These are phyloP conservation scores for Azemiops feae DNA, from an alignment of 2,113 vertebrate genomes.

Conservation along the genomic window DNA sequence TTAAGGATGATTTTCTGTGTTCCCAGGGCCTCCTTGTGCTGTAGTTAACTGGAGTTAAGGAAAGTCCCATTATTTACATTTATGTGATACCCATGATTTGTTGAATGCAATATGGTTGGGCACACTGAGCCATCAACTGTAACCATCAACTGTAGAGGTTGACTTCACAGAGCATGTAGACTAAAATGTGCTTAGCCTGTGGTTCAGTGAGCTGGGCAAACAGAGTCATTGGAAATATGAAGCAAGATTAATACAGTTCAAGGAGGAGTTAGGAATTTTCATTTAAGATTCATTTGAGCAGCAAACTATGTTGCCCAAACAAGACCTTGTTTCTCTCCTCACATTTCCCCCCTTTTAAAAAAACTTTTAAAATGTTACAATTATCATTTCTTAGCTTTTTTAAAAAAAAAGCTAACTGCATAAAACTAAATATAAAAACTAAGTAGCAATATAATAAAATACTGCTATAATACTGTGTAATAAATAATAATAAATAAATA, in stretches of 20 bases:
- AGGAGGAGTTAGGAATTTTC: neutral
- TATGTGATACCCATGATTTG: neutral
- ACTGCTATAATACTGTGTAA: neutral
- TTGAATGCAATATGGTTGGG: neutral
- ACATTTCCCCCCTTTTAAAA: neutral
- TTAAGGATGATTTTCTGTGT: neutral
- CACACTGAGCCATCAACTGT: neutral
- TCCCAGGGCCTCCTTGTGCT: neutral
- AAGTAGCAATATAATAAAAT: neutral
- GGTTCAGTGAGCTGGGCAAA: neutral
- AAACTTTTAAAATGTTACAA: neutral
- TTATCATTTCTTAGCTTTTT: neutral
- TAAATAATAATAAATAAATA: no score
- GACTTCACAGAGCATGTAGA: neutral
- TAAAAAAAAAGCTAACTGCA: neutral
- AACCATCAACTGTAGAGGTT: neutral
- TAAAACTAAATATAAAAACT: neutral
- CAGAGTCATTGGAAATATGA: neutral
- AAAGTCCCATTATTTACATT: neutral
- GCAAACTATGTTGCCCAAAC: neutral
- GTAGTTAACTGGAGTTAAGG: neutral
- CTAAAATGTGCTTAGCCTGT: neutral
- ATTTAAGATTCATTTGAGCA: neutral
- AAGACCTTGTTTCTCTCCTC: neutral
- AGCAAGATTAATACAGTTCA: neutral